Conservation (phyloP, 35 echinoderm and acorn worm genomes). For the Heliocidaris tuberculata region DNA sequence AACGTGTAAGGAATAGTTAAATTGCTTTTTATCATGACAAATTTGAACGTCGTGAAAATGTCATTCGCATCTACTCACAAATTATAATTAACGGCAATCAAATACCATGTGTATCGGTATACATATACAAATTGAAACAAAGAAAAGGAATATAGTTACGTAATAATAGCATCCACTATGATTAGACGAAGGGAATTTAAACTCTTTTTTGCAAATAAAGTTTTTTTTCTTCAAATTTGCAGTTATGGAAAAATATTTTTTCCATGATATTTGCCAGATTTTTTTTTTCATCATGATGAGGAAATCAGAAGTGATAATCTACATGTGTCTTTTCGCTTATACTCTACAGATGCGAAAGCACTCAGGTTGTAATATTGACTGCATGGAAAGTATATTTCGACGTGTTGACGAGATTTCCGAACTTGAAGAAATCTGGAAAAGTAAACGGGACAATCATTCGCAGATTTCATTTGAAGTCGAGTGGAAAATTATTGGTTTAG, state of each 20-base stretch:
- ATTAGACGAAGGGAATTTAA: neutral
- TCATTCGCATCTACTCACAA: no score
- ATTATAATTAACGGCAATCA: no score
- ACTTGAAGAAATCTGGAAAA: conserved; percentile 27
- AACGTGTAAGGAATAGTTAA: neutral
- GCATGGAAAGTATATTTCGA: neutral
- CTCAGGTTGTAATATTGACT: neutral
- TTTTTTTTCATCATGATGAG: neutral
- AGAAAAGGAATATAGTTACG: neutral
- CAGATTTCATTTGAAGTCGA: conserved; percentile 25
- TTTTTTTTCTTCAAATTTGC: neutral
- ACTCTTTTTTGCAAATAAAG: neutral
- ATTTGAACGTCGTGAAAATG: no score
- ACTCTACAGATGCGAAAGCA: neutral
- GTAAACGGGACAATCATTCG: neutral
- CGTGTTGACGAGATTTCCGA: neutral
- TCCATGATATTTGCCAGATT: neutral
- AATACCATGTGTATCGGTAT: no score
- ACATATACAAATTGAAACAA: neutral
- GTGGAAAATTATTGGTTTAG: neutral
- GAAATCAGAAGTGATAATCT: neutral
- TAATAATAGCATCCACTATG: neutral
- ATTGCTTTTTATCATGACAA: neutral
- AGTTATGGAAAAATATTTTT: neutral
- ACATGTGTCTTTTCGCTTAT: neutral